Conservation (phyloP, 1,140 invertebrate genomes). For the Eulimnadia texana region DNA sequence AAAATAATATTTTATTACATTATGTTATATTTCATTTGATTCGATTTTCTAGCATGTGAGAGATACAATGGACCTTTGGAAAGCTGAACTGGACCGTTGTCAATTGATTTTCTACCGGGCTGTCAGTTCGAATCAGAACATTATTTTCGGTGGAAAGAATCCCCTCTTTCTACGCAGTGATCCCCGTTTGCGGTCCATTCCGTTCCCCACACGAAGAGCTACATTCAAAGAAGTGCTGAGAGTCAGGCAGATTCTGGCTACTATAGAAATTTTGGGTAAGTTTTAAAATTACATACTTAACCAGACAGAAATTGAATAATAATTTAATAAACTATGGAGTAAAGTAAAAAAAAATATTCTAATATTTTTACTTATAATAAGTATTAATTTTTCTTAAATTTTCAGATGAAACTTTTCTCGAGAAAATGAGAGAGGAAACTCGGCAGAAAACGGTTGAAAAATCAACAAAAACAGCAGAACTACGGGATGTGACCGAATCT, state of each 20-base stretch:
- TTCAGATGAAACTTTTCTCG: no score
- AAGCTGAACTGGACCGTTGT: slow-evolving; percentile 45
- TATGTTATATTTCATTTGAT: neutral
- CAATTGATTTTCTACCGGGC: slow-evolving; percentile 64
- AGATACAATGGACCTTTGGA: slow-evolving; percentile 55
- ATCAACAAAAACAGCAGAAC: no score
- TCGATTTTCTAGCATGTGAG: slow-evolving; percentile 52
- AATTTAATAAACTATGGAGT: no score
- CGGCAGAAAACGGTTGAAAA: no score
- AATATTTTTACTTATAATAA: no score
- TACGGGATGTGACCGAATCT: no score
- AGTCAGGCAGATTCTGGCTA: slow-evolving; percentile 53
- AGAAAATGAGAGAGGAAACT: no score
- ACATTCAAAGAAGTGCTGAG: slow-evolving; percentile 65
- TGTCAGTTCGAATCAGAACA: slow-evolving; percentile 51
- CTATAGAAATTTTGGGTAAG: slow-evolving; percentile 61
- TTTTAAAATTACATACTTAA: no score
- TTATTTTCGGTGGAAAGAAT: slow-evolving; percentile 58
- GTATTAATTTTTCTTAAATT: no score
- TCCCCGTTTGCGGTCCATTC: slow-evolving; percentile 49
- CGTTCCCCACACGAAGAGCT: slow-evolving; percentile 65
- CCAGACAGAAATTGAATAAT: no score
- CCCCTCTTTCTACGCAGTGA: slow-evolving; percentile 50
- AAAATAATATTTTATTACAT: slow-evolving; percentile 15
- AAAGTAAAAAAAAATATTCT: no score